phyloP scores from a whole-genome alignment of 2,888 invertebrate species.

The Anodontia alba region DNA sequence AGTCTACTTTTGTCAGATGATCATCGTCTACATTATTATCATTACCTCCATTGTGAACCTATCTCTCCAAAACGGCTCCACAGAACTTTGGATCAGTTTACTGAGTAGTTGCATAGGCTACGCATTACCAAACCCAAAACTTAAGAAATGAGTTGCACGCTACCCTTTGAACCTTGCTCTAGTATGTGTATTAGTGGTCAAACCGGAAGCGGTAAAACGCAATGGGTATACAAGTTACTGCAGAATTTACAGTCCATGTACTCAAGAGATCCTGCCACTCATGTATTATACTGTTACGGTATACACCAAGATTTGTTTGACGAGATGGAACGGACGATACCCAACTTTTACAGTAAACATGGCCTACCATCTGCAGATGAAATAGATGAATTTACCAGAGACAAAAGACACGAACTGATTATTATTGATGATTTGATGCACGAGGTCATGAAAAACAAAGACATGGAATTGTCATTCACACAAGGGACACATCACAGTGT shows the following conservation, averaged over 20 bases:
- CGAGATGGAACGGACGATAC: conserved; percentile 35
- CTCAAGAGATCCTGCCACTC: conserved; percentile 29
- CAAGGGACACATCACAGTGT: conserved; percentile 38
- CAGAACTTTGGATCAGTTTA: conserved; percentile 22
- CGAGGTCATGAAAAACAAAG: conserved; percentile 25
- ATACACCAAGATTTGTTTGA: conserved; percentile 43
- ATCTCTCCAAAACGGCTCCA: conserved; percentile 38
- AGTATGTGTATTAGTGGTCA: conserved; percentile 51
- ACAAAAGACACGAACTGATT: conserved; percentile 19
- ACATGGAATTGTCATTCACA: conserved; percentile 30
- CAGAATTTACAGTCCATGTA: conserved; percentile 34
- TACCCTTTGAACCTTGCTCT: conserved; percentile 49
- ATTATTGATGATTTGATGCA: conserved; percentile 43
- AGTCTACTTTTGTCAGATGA: conserved; percentile 57
- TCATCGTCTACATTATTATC: conserved; percentile 51
- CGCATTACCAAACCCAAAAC: conserved; percentile 1
- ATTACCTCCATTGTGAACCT: conserved; percentile 49
- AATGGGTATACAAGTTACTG: conserved; percentile 47
- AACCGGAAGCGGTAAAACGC: conserved; percentile 51
- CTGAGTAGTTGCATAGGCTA: conserved; percentile 27
- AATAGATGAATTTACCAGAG: conserved; percentile 1
- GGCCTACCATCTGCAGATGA: conserved; percentile 17
- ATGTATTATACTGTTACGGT: conserved; percentile 36
- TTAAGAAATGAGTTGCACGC: conserved; percentile 6
- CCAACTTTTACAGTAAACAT: conserved; percentile 26